Evolutionary conservation across 1,140 invertebrate genomes (phyloP), one percentile per base, ranked within the genome.

Genomic region (Anadara kagoshimensis): DNA sequence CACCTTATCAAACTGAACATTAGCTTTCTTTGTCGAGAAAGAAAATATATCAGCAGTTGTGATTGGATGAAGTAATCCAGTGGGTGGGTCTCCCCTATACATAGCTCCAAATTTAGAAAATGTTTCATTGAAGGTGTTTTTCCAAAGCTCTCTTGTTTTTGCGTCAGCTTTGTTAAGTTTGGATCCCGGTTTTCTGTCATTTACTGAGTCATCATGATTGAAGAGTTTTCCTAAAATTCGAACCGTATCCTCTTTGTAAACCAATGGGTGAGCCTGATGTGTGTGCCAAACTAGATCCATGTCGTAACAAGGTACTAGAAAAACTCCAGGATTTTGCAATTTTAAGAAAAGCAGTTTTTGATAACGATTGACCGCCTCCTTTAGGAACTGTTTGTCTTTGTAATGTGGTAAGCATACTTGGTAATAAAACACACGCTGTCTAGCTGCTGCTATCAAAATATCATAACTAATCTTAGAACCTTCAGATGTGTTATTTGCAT

Each of bases 261-360:
- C 73, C 12, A 81, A 24, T 41, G 90, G 90, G 76, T 90, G 88
- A 44, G 91, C 79, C 73, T 90, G 89, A 81, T 91, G 90, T 5
- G 87, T 83, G 72, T 91, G 90, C 90, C 90, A 91, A n/a, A 91
- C 84, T 10, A 91, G 73, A 76, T 91, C 90, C 67, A 90, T 90
- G 73, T 90, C 90, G 57, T 91, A 91, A 76, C 91, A 91, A 5
- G 91, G 90, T 5, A 90, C 90, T 18, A 91, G 78, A 75, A 91
- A 90, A 59, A 87, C 80, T 14, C 83, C 84, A 10, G 87, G 80
- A 78, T 90, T 86, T 10, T 84, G 84, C 54, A 87, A 82, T 79
- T 90, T 91, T 49, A 91, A 72, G 51, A 85, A 83, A n/a, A 91
- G 80, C 76, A 90, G 90, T 74, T 90, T 90, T 68, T 88, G 83